A percentile compares a stretch with the other conserved stretches of the same genome.
Evolutionary conservation across 2,888 invertebrate species (phyloP).

Genomic region (Balanococcus diminutus): DNA sequence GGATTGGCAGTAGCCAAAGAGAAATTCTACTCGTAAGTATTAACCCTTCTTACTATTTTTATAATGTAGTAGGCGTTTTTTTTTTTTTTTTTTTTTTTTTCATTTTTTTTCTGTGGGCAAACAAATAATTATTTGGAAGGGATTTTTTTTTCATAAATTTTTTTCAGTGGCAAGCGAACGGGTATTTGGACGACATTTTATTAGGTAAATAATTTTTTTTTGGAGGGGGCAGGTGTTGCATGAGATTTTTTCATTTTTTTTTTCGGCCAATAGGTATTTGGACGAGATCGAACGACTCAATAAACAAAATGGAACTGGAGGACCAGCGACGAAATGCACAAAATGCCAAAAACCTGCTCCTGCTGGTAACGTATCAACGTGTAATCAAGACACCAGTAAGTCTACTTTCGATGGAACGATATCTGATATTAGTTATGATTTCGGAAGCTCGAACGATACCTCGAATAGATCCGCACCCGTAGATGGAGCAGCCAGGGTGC

Average conservation of each 20-base stretch:
- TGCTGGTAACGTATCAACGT: background rate
- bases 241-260: background rate
- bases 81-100: conserved; percentile 22
- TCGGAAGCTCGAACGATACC: background rate
- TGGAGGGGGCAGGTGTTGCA: no score
- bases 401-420: background rate
- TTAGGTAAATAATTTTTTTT: no score
- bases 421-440: background rate
- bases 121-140: background rate
- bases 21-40: conserved; percentile 32
- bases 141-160: no score
- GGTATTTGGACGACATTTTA: no score
- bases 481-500: background rate
- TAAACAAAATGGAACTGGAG: background rate
- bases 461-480: background rate
- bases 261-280: background rate
- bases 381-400: background rate
- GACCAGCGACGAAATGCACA: background rate
- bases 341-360: background rate
- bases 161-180: no score
- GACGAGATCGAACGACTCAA: background rate
- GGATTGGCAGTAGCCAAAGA: background rate
- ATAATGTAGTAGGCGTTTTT: background rate
- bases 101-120: background rate
- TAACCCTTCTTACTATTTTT: background rate